A percentile compares a stretch with the other conserved stretches of the same genome.
These are phyloP conservation scores for Drosophila pseudotakahashii DNA, from an alignment of 2,888 invertebrate species.

Conservation along the genomic window DNA sequence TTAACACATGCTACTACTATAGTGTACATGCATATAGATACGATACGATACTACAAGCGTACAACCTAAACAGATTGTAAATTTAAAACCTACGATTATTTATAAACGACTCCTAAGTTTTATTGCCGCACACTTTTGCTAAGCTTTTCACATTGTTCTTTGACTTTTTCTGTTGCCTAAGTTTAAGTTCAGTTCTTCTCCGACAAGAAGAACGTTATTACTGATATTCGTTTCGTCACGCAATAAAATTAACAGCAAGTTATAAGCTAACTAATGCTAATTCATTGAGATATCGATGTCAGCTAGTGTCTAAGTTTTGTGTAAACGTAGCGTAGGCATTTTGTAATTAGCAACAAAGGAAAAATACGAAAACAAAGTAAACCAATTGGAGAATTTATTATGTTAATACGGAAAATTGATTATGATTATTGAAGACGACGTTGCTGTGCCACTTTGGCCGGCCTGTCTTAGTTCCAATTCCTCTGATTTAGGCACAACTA, in stretches of 20 bases:
- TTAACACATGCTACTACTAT: conserved; percentile 48
- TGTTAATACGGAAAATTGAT: conserved; percentile 48
- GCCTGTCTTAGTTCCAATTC: conserved; percentile 60
- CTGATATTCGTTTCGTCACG: conserved; percentile 63
- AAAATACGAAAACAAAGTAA: conserved; percentile 24
- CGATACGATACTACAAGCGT: conserved; percentile 22
- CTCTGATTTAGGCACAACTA: conserved; percentile 71
- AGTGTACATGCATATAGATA: conserved; percentile 18
- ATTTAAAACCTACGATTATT: conserved; percentile 41
- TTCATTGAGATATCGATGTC: conserved; percentile 63
- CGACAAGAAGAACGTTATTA: conserved; percentile 52
- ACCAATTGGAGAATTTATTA: conserved; percentile 75
- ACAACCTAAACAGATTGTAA: conserved; percentile 52
- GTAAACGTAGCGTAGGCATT: conserved; percentile 78
- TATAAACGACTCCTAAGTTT: conserved; percentile 33
- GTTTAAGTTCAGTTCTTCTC: conserved; percentile 61
- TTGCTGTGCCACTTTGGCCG: conserved; percentile 32
- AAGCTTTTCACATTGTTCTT: conserved; percentile 52
- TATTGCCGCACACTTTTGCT: conserved; percentile 71
- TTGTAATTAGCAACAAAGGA: conserved; percentile 70
- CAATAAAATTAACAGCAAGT: conserved; percentile 49
- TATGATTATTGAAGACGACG: conserved; percentile 30
- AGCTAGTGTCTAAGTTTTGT: conserved; percentile 68
- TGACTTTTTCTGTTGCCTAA: conserved; percentile 68
- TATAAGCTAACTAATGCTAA: conserved; percentile 67